Percentiles rank a stretch among this genome's conserved stretches.
Conservation (phyloP, 2,113 vertebrate genomes). For the Callaeas wilsoni region DNA sequence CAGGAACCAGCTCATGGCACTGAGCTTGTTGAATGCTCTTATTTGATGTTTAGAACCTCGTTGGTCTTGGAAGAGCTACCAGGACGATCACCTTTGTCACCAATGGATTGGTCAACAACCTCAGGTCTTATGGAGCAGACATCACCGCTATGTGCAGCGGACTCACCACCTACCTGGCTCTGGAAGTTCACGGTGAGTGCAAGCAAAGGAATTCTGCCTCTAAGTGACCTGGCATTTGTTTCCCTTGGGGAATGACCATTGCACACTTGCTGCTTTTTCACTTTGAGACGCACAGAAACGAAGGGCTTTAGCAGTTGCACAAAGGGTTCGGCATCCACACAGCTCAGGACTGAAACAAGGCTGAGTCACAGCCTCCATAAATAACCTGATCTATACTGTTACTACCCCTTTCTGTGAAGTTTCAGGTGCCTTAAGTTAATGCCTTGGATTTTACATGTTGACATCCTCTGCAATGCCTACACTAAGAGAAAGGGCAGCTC, state of each 20-base stretch:
- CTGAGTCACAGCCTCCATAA: background rate
- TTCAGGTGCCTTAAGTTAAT: background rate
- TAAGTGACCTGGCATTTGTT: background rate
- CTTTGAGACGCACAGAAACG: fast-evolving
- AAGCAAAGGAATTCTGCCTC: background rate
- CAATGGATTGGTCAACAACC: background rate
- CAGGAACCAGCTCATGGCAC: background rate
- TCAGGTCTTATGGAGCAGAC: fast-evolving
- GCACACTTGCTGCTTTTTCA: background rate
- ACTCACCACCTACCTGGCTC: background rate
- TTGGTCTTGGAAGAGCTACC: background rate
- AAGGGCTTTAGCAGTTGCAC: background rate
- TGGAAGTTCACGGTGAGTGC: background rate
- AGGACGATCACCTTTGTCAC: background rate
- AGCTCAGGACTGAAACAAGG: too few relatives aligned
- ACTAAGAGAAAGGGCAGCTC: background rate
- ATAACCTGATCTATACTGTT: background rate
- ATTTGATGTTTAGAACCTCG: background rate
- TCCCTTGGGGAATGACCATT: too few relatives aligned
- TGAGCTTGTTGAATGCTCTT: background rate
- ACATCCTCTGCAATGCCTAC: background rate
- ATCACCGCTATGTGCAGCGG: background rate
- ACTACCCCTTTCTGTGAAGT: background rate
- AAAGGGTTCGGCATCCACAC: fast-evolving
- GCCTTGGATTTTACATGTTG: background rate